Conservation (phyloP, 1,140 invertebrate species). For the Ladona fulva region DNA sequence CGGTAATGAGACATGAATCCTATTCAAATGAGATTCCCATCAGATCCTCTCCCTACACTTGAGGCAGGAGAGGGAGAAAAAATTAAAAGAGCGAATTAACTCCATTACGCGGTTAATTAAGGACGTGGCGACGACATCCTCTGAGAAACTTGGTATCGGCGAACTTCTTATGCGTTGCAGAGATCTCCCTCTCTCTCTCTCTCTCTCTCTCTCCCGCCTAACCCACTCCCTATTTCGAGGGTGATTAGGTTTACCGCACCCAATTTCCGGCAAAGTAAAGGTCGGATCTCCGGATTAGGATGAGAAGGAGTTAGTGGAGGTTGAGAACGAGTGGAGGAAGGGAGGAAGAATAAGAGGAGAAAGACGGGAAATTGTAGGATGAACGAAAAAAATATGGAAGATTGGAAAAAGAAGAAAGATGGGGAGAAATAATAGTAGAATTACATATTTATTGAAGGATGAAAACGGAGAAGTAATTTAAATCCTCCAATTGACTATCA, state of each 20-base stretch:
- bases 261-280: not conserved
- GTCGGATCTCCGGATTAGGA: not conserved
- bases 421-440: too few species aligned
- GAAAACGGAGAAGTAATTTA: too few species aligned
- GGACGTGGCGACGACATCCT: not conserved
- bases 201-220: not conserved
- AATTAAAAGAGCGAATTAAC: not conserved
- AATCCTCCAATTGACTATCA: too few species aligned
- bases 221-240: not conserved
- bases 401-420: not conserved
- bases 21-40: not conserved
- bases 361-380: too few species aligned
- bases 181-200: not conserved
- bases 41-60: not conserved
- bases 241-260: constrained; percentile 8
- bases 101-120: constrained; percentile 5
- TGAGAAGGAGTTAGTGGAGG: not conserved
- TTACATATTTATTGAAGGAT: too few species aligned
- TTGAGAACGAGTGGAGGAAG: not conserved
- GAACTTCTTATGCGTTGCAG: not conserved
- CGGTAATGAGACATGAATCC: not conserved
- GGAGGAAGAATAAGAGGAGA: not conserved
- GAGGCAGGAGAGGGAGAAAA: not conserved
- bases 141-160: not conserved
- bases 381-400: too few species aligned